Conservation (phyloP, 2,888 invertebrate species). For the Notodonta ziczac region DNA sequence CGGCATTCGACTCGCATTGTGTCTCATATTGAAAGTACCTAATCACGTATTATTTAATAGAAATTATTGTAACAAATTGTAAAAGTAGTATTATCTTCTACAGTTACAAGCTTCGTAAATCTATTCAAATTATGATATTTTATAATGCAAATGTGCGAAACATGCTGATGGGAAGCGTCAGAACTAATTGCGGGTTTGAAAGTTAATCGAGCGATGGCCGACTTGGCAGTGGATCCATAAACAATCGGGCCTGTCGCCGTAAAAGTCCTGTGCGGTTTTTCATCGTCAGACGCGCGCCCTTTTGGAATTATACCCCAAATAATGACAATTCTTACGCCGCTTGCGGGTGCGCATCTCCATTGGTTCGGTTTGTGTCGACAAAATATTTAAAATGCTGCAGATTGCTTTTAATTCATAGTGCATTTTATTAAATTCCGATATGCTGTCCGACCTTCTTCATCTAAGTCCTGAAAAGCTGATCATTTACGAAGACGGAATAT, state of each 20-base stretch:
- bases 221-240: slow-evolving; percentile 63
- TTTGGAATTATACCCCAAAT: slow-evolving; percentile 71
- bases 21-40: slow-evolving; percentile 39
- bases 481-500: too few relatives aligned
- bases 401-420: background rate
- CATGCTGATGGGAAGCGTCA: slow-evolving; percentile 42
- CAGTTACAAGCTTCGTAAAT: too few relatives aligned
- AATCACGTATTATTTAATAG: slow-evolving; percentile 37
- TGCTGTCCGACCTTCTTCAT: too few relatives aligned
- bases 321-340: slow-evolving; percentile 62
- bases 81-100: background rate
- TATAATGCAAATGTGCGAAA: slow-evolving; percentile 12
- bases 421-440: too few relatives aligned
- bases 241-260: slow-evolving; percentile 70
- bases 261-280: slow-evolving; percentile 80
- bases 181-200: slow-evolving; percentile 66
- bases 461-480: too few relatives aligned
- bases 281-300: slow-evolving; percentile 63
- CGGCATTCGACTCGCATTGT: slow-evolving; percentile 46
- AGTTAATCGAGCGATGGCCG: slow-evolving; percentile 67
- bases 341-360: slow-evolving; percentile 43
- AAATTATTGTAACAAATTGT: slow-evolving; percentile 20
- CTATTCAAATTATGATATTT: background rate
- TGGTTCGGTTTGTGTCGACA: slow-evolving; percentile 10
- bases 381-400: background rate